Evolutionary conservation across 2,797 vertebrate genomes (phyloP), one percentile per base, ranked within the genome.

Genomic region (Myotis daubentonii): DNA sequence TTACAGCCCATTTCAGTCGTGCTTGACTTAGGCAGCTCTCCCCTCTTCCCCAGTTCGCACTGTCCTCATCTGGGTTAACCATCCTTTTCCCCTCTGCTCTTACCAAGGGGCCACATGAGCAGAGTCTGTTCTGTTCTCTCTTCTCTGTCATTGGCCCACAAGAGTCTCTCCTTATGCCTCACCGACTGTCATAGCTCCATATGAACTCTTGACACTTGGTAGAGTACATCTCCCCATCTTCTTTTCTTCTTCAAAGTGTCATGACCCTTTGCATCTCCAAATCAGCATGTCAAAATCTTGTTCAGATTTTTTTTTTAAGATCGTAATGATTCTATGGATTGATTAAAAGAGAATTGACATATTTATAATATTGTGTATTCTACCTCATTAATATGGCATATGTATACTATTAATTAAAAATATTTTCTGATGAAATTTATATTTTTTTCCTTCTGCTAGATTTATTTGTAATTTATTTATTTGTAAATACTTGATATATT

Each of bases 371-470:
- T 80, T 66, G 16, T 71, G 55, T 75, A 85, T 75, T 81, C 36
- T 68, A 11, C 47, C 36, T 55, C 28, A 30, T 71, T 72, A 33
- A 44, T 41, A 66, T 65, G 11, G 41, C 71, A 49, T 72, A n/a
- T 47, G 23, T 33, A 33, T 49, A 20, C 47, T 85, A 51, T 53
- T 81, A 30, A 55, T 75, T 85, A 3, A 85, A 89, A 51, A 76
- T 53, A n/a, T 72, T 66, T 94, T 70, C 16, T 49, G 75, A 51
- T 86, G 78, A 33, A 75, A 68, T 47, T 28, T 66, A 1, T 49
- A 30, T 44, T 91, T 88, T 88, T 75, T 19, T 81, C 0, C 16
- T 55, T 82, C 68, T 89, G 41, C 30, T 92, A 86, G 62, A 66
- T 92, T 82, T 76, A 30, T 44, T 44, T 44, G 57, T 57, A 55